phyloP scores from a whole-genome alignment of 2,797 vertebrate genomes.

The Cyprinodon diabolis region DNA sequence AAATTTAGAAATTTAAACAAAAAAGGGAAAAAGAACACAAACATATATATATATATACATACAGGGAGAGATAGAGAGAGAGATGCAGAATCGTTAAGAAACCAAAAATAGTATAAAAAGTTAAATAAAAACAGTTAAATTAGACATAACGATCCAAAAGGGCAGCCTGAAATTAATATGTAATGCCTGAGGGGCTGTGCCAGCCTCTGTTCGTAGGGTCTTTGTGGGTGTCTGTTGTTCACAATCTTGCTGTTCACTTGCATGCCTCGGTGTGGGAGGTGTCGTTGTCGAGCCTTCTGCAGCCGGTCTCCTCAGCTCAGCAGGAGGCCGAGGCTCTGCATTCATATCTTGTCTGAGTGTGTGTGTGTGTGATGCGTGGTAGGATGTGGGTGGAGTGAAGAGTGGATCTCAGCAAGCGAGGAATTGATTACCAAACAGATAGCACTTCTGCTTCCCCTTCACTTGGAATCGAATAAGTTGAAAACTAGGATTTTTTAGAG shows the following conservation, averaged over 20 bases:
- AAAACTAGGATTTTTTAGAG: conserved; percentile 14
- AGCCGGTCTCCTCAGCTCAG: conserved; percentile 64
- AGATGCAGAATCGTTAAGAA: background rate
- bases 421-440: conserved; percentile 55
- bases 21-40: background rate
- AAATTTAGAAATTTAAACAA: background rate
- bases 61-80: background rate
- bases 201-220: conserved; percentile 16
- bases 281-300: conserved; percentile 73
- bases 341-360: conserved; percentile 24
- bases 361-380: conserved; percentile 49
- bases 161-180: conserved; percentile 14
- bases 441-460: conserved; percentile 31
- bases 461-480: conserved; percentile 20
- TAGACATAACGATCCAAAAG: conserved; percentile 36
- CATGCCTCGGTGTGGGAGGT: conserved; percentile 75
- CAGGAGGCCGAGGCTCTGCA: conserved; percentile 51
- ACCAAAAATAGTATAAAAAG: background rate
- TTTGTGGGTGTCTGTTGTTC: conserved; percentile 46
- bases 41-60: background rate
- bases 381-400: conserved; percentile 66
- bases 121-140: conserved; percentile 4
- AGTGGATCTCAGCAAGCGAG: conserved; percentile 45
- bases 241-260: conserved; percentile 66
- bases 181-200: background rate